Conservation (phyloP, 92 coral and sea anemone species). For the Virgularia gustaviana region DNA sequence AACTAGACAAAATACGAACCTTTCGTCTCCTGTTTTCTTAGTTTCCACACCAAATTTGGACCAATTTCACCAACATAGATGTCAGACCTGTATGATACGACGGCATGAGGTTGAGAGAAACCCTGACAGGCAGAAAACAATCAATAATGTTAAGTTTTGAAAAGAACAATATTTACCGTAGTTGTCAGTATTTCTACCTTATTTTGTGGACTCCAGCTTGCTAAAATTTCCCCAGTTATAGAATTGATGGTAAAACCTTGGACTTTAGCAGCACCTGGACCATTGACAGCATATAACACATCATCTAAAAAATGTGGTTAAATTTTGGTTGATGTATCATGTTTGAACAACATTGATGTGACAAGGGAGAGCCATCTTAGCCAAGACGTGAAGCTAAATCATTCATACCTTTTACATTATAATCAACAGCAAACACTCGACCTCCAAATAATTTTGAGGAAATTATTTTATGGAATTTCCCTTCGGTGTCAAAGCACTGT, state of each 20-base stretch:
- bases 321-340: too few species aligned
- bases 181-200: not conserved
- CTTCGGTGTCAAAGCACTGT: conserved; percentile 58
- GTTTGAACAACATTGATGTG: too few species aligned
- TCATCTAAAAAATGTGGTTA: conserved; percentile 37
- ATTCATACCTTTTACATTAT: conserved; percentile 56
- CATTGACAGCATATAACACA: conserved; percentile 72
- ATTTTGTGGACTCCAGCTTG: conserved; percentile 66
- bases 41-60: conserved; percentile 82
- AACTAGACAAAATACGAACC: not conserved
- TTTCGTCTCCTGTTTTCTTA: conserved; percentile 4
- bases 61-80: conserved; percentile 71
- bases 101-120: conserved; percentile 71
- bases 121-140: conserved; percentile 20
- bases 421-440: conserved; percentile 78
- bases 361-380: too few species aligned
- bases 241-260: conserved; percentile 77
- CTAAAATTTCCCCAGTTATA: conserved; percentile 52
- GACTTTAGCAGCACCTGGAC: conserved; percentile 50
- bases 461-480: conserved; percentile 56
- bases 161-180: not conserved
- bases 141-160: not conserved
- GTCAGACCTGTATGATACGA: conserved; percentile 67
- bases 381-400: not conserved
- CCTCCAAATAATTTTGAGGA: conserved; percentile 70